Base-by-base conservation (phyloP, 2,797 vertebrate species). In the Chloroceryle inda region DNA sequence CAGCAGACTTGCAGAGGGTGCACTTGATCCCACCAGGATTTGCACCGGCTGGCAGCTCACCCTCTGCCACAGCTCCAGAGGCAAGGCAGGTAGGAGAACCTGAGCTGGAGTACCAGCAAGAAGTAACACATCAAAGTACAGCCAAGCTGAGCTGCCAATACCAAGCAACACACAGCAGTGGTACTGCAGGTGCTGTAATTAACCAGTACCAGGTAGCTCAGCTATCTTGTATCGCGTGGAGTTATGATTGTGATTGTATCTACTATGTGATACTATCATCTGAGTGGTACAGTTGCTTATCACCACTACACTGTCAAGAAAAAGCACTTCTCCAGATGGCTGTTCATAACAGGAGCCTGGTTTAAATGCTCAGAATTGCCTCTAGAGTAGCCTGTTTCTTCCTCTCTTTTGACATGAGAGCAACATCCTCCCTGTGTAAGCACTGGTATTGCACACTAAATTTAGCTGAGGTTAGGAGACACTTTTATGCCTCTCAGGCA, bases 401-500 rank as follows among this genome's bases (percentile, higher is more conserved):
- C 7, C 50, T 84, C 23, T 67, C 9, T 74, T 37, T 79, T 64
- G 52, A 61, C 0, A 2, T 1, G 18, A 61, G 21, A 63, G 21
- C 33, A 80, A 18, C 3, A 1, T 53, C 56, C n/a, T 92, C 22
- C 68, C 44, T 20, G 0, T 4, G 29, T 7, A 35, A 61, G 59
- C 8, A 3, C 31, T 0, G 0, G 11, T 35, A 79, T 2, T 71
- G 44, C 44, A 49, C 53, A 18, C 31, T 83, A 45, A 89, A 75
- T 80, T 68, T 72, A 68, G 42, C 24, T 5, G 0, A 31, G 23
- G 15, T 49, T 84, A 33, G 37, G 52, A 77, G 64, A 49, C 61
- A 37, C 42, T 87, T 95, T 72, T 53, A 37, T 59, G 50, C 61
- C 75, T 89, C 63, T 72, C 45, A 50, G 69, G 20, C 64, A 80